phyloP scores from a whole-genome alignment of 2,888 invertebrate species.

The Caenorhabditis sp. region DNA sequence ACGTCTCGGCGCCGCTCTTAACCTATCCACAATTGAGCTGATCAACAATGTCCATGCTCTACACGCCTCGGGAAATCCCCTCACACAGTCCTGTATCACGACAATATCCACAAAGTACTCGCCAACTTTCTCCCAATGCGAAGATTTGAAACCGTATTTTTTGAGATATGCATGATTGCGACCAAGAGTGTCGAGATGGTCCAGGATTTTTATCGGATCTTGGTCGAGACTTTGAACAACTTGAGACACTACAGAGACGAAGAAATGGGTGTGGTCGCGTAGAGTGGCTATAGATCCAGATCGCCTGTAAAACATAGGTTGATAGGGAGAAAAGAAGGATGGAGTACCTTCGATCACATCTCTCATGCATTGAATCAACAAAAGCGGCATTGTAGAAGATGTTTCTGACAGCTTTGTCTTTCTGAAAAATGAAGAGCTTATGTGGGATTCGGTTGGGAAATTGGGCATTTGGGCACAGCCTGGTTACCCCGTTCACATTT shows the following conservation, averaged over 20 bases:
- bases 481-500: too few relatives aligned
- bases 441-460: too few relatives aligned
- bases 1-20: conserved; percentile 57
- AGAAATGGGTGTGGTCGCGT: conserved; percentile 68
- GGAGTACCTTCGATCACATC: conserved; percentile 52
- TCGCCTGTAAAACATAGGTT: conserved; percentile 19
- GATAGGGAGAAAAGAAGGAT: not conserved
- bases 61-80: conserved; percentile 66
- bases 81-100: conserved; percentile 67
- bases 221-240: conserved; percentile 59
- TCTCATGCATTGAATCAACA: conserved; percentile 66
- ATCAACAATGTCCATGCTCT: conserved; percentile 65
- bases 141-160: conserved; percentile 61
- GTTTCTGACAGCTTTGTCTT: conserved; percentile 61
- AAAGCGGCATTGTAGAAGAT: conserved; percentile 69
- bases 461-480: too few relatives aligned
- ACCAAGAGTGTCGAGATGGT: conserved; percentile 64
- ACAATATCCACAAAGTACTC: conserved; percentile 66
- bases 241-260: conserved; percentile 66
- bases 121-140: conserved; percentile 67
- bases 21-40: conserved; percentile 64
- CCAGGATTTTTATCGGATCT: conserved; percentile 61
- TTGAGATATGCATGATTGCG: conserved; percentile 61
- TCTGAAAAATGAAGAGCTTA: too few relatives aligned
- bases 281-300: conserved; percentile 61